A percentile compares a stretch with the other conserved stretches of the same genome.
These are phyloP conservation scores for Pipistrellus pipistrellus DNA, from an alignment of 2,797 vertebrate species.

Conservation along the genomic window DNA sequence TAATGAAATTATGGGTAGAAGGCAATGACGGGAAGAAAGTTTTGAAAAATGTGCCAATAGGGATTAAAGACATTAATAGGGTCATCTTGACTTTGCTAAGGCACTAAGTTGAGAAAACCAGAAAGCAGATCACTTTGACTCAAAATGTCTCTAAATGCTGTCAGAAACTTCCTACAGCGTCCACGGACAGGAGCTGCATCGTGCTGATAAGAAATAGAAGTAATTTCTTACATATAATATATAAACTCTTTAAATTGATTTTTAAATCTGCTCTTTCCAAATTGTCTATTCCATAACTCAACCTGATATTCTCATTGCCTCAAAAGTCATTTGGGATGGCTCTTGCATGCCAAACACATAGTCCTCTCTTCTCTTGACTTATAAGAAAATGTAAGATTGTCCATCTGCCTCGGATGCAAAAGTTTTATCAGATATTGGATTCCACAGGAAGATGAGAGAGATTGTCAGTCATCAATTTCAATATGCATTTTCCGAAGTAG, in stretches of 20 bases:
- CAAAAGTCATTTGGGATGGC: constrained; percentile 77
- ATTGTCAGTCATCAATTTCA: neutral
- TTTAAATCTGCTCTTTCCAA: constrained; percentile 82
- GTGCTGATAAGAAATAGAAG: constrained; percentile 88
- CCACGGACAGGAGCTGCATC: constrained; percentile 84
- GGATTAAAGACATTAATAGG: constrained; percentile 72
- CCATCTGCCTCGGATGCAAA: constrained; percentile 37
- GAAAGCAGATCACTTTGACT: constrained; percentile 81
- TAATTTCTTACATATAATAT: constrained; percentile 80
- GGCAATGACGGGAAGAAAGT: constrained; percentile 62
- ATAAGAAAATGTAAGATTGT: constrained; percentile 59
- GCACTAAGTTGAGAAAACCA: constrained; percentile 74
- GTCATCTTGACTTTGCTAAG: constrained; percentile 79
- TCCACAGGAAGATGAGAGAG: constrained; percentile 5
- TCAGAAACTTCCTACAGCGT: constrained; percentile 84
- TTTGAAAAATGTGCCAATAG: constrained; percentile 66
- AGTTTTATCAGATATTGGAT: constrained; percentile 51
- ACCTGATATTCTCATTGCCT: constrained; percentile 76
- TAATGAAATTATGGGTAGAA: constrained; percentile 57
- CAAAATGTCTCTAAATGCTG: constrained; percentile 80
- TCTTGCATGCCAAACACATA: constrained; percentile 71
- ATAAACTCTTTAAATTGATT: constrained; percentile 82
- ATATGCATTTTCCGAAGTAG: constrained; percentile 23
- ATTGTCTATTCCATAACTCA: constrained; percentile 82
- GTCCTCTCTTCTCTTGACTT: constrained; percentile 62